Percentiles rank a stretch among this genome's conserved stretches.
Conservation (phyloP, 2,797 vertebrate species). For the Poecilia picta region DNA sequence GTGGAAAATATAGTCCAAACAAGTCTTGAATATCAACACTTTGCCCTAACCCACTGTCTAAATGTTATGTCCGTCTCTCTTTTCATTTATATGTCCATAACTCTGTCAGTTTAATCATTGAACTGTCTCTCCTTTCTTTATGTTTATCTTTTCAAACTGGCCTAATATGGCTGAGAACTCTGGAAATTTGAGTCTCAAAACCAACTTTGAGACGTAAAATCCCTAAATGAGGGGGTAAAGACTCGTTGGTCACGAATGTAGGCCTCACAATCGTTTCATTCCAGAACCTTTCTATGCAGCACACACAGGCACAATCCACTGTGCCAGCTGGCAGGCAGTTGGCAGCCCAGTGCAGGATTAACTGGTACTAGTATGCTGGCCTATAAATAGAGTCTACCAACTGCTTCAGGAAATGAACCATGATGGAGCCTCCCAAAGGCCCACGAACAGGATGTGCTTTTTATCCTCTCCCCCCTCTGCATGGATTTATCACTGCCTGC, state of each 20-base stretch:
- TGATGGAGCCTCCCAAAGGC: constrained; percentile 78
- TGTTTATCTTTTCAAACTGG: neutral
- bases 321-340: constrained; percentile 79
- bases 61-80: neutral
- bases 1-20: no score
- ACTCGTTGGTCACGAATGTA: constrained; percentile 48
- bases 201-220: neutral
- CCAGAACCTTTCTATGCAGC: constrained; percentile 50
- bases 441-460: constrained; percentile 77
- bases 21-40: neutral
- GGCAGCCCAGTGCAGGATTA: constrained; percentile 80
- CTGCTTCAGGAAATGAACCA: constrained; percentile 81
- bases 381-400: constrained; percentile 82
- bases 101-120: neutral
- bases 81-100: neutral
- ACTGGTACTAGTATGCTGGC: constrained; percentile 78
- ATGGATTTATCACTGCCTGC: constrained; percentile 48
- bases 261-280: constrained; percentile 58
- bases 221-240: neutral
- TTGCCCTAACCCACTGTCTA: neutral
- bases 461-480: constrained; percentile 66
- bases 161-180: neutral
- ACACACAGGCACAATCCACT: constrained; percentile 58
- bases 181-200: neutral
- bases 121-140: neutral